A percentile compares a stretch with the other conserved stretches of the same genome.
Conservation (phyloP, 1,140 invertebrate species). For the Meteorus sp. region DNA sequence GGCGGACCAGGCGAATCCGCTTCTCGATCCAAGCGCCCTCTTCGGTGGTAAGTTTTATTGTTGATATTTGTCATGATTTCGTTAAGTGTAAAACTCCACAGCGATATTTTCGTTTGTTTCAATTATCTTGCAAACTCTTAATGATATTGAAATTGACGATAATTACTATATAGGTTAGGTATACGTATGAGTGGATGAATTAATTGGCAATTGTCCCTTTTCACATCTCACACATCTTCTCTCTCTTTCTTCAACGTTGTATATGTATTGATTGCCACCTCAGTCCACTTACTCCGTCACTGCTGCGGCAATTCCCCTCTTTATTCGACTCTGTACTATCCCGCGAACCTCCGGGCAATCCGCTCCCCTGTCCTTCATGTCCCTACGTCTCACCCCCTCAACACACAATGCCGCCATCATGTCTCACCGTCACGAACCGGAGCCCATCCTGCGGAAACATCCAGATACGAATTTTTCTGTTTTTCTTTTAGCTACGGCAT, state of each 20-base stretch:
- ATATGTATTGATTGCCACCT: constrained; percentile 61
- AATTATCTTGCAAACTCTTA: no score
- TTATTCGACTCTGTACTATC: constrained; percentile 6
- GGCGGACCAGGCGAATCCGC: constrained; percentile 57
- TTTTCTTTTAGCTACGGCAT: not conserved
- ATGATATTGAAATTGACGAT: no score
- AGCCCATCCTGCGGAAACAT: constrained; percentile 17
- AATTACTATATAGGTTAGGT: no score
- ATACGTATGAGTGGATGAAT: constrained; percentile 31
- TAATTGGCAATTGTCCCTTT: constrained; percentile 12
- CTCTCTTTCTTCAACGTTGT: constrained; percentile 37
- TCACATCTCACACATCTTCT: constrained; percentile 15
- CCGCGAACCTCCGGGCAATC: constrained; percentile 2
- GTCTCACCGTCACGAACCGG: constrained; percentile 14
- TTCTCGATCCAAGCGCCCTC: constrained; percentile 56
- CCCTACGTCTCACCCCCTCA: not conserved
- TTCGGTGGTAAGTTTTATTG: constrained; percentile 51
- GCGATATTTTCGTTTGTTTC: no score
- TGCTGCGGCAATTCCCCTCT: constrained; percentile 16
- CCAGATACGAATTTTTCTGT: constrained; percentile 1
- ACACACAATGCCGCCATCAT: constrained; percentile 9
- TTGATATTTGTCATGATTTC: no score
- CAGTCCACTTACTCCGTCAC: constrained; percentile 37
- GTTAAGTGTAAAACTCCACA: no score
- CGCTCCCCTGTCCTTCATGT: constrained; percentile 11